Evolutionary conservation across 2,888 invertebrate species (phyloP), one percentile per base, ranked within the genome.

Genomic region (Halictus quadricinctus): DNA sequence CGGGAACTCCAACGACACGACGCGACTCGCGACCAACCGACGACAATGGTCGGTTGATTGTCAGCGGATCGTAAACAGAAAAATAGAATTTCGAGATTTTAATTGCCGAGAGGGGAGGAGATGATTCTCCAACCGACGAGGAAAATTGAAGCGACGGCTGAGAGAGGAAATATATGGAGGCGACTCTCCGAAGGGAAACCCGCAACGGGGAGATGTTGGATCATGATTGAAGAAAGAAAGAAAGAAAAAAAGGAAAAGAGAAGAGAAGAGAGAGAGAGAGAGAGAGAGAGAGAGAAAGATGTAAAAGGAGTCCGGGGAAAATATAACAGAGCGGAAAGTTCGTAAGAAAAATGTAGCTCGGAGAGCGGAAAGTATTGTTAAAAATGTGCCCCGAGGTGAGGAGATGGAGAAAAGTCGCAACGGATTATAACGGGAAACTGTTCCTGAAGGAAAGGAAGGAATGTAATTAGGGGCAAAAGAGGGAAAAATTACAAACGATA

Each of bases 311-410:
- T 36, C n/a, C 18, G 69, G 69, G 29, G 48, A 66, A 66, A 76
- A 76, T 66, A 66, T 66, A 76, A 48, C 64, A 50, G 48, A 48
- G 48, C 64, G 46, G 21, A 8, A 50, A 46, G n/a, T 46, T 76
- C 21, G 48, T 36, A 76, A 66, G 76, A 66, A 50, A 76, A 76
- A 76, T 76, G 76, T 50, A 66, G 48, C 66, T 60, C 25, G 60
- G 60, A 60, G 60, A 60, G 25, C 66, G 64, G 76, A 66, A 48
- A 76, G 50, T 77, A 70, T 77, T 76, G 79, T 70, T 73, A 58
- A 46, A 72, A 79, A 72, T 73, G 70, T 69, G 64, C 50, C 72
- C 64, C 46, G 73, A 66, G 69, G 25, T 18, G 18, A 18, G 69
- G 43, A 74, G 66, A 66, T 66, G 60, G 46, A 46, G 21, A 60